phyloP scores from a whole-genome alignment of 2,888 invertebrate genomes.

The Nemurella pictetii region DNA sequence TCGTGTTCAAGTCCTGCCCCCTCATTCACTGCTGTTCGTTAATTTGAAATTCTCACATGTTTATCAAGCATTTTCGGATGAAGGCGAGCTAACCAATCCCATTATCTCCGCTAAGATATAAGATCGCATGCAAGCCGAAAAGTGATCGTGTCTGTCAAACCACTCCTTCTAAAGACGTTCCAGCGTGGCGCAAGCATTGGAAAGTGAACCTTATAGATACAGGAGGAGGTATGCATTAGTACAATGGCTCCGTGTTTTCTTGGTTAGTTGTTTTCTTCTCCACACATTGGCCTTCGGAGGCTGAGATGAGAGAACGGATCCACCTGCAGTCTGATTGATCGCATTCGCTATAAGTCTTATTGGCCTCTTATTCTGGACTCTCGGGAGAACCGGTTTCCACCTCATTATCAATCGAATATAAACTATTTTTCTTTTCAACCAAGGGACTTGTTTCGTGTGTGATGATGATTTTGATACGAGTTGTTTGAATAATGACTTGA shows the following conservation, averaged over 20 bases:
- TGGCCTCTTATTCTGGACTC: background rate
- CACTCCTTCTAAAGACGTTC: background rate
- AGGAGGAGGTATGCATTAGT: background rate
- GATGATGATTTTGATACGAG: background rate
- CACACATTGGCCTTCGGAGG: background rate
- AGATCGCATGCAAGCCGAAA: background rate
- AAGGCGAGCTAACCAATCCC: background rate
- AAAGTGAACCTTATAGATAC: background rate
- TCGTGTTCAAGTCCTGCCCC: background rate
- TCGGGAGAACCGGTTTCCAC: background rate
- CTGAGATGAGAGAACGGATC: background rate
- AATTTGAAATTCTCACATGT: background rate
- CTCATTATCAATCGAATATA: background rate
- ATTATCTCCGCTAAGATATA: background rate
- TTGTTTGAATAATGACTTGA: background rate
- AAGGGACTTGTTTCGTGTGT: background rate
- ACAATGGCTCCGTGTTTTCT: background rate
- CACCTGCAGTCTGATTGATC: constrained; percentile 5
- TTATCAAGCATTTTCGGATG: background rate
- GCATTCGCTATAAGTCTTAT: background rate
- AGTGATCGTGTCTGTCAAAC: background rate
- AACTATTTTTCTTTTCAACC: background rate
- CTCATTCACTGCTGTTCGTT: background rate
- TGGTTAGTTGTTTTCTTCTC: too few species aligned
- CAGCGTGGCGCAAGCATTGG: too few species aligned